These are phyloP conservation scores for Garrulus glandarius DNA, from an alignment of 2,797 vertebrate species.

Conservation along the genomic window DNA sequence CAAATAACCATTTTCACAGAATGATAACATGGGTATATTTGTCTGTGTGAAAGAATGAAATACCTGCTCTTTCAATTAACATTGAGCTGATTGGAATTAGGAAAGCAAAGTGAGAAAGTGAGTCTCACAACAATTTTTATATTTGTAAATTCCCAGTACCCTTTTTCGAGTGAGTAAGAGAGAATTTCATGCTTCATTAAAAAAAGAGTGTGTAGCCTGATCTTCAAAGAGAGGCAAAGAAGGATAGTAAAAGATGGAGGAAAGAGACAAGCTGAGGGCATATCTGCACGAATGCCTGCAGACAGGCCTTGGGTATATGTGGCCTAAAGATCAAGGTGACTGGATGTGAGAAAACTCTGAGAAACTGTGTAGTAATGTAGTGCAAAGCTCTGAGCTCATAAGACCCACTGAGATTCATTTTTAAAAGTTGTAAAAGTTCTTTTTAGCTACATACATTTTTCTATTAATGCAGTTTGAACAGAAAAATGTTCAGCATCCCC, in stretches of 20 bases:
- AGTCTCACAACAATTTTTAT: neutral
- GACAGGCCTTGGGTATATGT: neutral
- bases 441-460: neutral
- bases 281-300: neutral
- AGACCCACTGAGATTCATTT: neutral
- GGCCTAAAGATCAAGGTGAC: neutral
- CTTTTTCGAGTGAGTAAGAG: neutral
- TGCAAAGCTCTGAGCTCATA: neutral
- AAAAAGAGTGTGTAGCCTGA: neutral
- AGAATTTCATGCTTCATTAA: neutral
- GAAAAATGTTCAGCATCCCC: neutral
- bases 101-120: neutral
- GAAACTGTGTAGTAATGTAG: neutral
- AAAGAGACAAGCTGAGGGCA: neutral
- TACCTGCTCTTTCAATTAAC: neutral
- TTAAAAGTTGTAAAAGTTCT: neutral
- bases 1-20: neutral
- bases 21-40: neutral
- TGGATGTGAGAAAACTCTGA: neutral
- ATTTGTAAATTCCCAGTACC: neutral
- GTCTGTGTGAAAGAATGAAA: neutral
- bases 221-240: constrained; percentile 1
- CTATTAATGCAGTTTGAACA: neutral
- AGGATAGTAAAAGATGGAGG: neutral
- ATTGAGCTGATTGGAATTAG: neutral